Evolutionary conservation across 2,113 vertebrate species (phyloP), one percentile per base, ranked within the genome.

Genomic region (Phrynosoma platyrhinos): DNA sequence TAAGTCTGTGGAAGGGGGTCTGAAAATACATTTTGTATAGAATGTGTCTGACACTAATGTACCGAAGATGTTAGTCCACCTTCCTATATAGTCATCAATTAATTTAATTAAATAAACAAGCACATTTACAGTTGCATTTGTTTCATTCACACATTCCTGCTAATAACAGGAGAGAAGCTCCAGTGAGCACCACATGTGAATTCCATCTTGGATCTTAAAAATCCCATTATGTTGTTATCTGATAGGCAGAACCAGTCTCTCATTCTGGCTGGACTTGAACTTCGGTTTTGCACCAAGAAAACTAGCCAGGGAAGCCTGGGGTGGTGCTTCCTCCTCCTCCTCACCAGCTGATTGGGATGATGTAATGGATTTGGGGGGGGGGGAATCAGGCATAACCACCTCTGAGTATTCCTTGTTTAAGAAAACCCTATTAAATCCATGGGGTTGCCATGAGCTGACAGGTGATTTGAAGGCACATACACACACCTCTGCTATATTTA

Each of bases 341-440:
- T 83, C 84, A 82, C 79, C 0, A 86, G 91, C 87, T 87, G 91
- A 89, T 90, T 86, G 91, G 87, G 91, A 52, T 92, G 90, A 88
- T 92, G 94, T 79, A 18, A 84, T 79, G 87, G 92, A 25, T 85
- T 90, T 85, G 36, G 36, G 36, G 36, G 36, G 36, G 36, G 36
- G 36, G 36, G 36, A 36, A 36, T 36, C 36, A 36, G 36, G 36
- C 36, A 36, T 7, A 62, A 62, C 58, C 58, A 62, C 58, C 14
- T 62, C 58, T 62, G 58, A 62, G 58, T 62, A 62, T 62, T 62
- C 18, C 18, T 14, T 62, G 14, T 12, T 12, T 18, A 16, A 47
- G 58, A 62, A 62, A 14, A 14, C 58, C 18, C 13, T 62, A 18
- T 62, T 14, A 62, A 16, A 62, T 62, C 14, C 58, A 62, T 62